Percentiles rank a stretch among this genome's conserved stretches.
These are phyloP conservation scores for Acestrorhynchus altus DNA, from an alignment of 2,797 vertebrate species.

Conservation along the genomic window DNA sequence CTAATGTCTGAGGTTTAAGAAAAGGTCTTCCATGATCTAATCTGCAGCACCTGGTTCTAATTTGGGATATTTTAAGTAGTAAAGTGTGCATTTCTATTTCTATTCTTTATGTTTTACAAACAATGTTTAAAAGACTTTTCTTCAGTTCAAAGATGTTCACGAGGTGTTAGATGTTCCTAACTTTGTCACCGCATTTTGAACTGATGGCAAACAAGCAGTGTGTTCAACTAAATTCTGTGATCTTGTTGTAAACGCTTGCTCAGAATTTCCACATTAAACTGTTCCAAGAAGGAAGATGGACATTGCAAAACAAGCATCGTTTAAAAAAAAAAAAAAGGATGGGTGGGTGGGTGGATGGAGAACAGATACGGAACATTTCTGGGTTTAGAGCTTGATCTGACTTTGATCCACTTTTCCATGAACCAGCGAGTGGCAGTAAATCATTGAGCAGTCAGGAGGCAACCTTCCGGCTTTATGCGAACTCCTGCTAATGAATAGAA, in stretches of 20 bases:
- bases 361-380: conserved; percentile 1
- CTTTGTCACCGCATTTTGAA: neutral
- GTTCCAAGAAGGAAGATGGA: conserved; percentile 5
- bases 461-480: conserved; percentile 47
- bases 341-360: too few relatives aligned
- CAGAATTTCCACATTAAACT: conserved; percentile 43
- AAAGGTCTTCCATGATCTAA: too few relatives aligned
- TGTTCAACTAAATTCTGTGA: neutral
- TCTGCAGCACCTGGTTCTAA: too few relatives aligned
- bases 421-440: conserved; percentile 9
- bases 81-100: too few relatives aligned
- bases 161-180: too few relatives aligned
- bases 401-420: conserved; percentile 17
- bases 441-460: conserved; percentile 3
- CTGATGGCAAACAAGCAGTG: neutral
- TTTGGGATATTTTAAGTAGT: too few relatives aligned
- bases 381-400: conserved; percentile 8
- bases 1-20: too few relatives aligned
- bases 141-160: neutral
- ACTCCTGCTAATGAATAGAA: conserved; percentile 47
- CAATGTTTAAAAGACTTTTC: too few relatives aligned
- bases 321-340: neutral
- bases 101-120: too few relatives aligned
- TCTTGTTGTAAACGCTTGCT: neutral
- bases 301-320: neutral